A percentile compares a stretch with the other conserved stretches of the same genome.
Evolutionary conservation across 2,797 vertebrate species (phyloP).

Genomic region (Sternotherus odoratus): DNA sequence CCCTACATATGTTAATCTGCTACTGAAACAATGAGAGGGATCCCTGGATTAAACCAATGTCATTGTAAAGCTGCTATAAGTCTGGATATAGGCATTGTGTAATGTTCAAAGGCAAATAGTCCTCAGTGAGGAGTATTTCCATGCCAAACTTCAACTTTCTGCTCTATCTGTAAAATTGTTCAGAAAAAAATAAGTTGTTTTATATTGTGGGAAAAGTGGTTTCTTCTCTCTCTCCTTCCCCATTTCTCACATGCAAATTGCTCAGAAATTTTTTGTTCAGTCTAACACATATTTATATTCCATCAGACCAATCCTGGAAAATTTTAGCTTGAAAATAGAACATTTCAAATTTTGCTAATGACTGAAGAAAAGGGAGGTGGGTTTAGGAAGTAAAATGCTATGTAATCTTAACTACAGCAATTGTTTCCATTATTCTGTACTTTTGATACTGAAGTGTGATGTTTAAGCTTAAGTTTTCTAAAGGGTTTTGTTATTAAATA

Average conservation of each 20-base stretch:
- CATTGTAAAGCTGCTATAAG: not conserved
- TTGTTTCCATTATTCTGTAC: not conserved
- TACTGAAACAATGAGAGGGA: not conserved
- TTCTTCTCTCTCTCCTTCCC: not conserved
- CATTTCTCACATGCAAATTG: not conserved
- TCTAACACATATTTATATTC: not conserved
- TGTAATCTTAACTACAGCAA: not conserved
- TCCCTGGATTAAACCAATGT: not conserved
- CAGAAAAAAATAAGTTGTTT: not conserved
- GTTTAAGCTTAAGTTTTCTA: not conserved
- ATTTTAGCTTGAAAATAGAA: not conserved
- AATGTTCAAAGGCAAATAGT: not conserved
- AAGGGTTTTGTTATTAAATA: not conserved
- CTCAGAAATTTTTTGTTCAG: not conserved
- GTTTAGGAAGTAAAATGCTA: not conserved
- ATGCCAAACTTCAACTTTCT: not conserved
- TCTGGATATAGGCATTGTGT: not conserved
- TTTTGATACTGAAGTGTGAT: not conserved
- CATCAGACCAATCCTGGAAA: not conserved
- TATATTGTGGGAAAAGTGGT: not conserved
- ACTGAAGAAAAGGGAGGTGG: not conserved
- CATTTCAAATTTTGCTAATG: not conserved
- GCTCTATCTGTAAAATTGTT: not conserved
- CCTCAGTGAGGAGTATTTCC: not conserved
- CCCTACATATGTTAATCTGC: not conserved